phyloP scores from a whole-genome alignment of 2,888 invertebrate genomes.

The Teleiodes luculella region DNA sequence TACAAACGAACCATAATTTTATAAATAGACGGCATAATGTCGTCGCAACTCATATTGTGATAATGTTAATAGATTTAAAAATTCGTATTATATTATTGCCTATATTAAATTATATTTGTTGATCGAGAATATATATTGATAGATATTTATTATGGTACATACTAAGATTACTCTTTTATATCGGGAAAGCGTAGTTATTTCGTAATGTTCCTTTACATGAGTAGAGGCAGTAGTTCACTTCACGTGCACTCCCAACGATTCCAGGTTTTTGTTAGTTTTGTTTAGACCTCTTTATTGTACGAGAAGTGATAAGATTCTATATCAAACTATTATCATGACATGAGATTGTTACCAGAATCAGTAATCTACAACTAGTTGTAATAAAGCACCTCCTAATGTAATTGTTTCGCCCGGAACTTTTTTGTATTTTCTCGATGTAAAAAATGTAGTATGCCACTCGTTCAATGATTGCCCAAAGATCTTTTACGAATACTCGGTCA shows the following conservation, averaged over 20 bases:
- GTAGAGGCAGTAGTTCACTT: constrained; percentile 37
- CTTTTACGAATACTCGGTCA: too few species aligned
- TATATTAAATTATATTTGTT: constrained; percentile 71
- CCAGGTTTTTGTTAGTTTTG: neutral
- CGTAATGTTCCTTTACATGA: constrained; percentile 45
- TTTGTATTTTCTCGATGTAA: neutral
- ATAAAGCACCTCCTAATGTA: constrained; percentile 18
- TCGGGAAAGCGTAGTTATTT: constrained; percentile 47
- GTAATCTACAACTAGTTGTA: constrained; percentile 14
- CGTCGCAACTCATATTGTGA: constrained; percentile 64
- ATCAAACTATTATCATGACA: constrained; percentile 6
- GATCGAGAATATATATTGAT: constrained; percentile 71
- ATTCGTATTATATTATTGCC: constrained; percentile 64
- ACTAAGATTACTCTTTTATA: constrained; percentile 57
- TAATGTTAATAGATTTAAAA: constrained; percentile 62
- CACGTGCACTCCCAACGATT: constrained; percentile 23
- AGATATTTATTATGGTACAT: constrained; percentile 66
- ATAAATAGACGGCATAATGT: constrained; percentile 53
- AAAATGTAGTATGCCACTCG: too few species aligned
- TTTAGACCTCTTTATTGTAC: neutral
- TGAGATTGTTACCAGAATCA: constrained; percentile 26
- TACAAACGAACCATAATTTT: constrained; percentile 47
- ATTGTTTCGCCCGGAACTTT: constrained; percentile 15
- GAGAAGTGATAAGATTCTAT: neutral
- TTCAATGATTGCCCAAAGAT: too few species aligned